Conservation (phyloP, 2,888 invertebrate genomes). For the Palloptera scutellata region DNA sequence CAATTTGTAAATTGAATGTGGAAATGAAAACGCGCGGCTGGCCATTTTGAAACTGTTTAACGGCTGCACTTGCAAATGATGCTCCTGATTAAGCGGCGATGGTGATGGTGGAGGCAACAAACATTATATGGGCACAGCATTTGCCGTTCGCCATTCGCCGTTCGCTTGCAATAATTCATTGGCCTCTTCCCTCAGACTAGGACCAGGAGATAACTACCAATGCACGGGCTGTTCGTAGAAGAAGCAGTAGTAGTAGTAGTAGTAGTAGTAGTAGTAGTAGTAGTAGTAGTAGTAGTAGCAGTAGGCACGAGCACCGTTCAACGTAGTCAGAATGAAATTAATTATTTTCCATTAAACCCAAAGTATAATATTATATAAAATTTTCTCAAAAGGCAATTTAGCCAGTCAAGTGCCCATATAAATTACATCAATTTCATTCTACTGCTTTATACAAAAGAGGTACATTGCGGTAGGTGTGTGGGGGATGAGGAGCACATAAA, state of each 20-base stretch:
- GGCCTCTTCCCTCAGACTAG: conserved; percentile 28
- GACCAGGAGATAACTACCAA: conserved; percentile 15
- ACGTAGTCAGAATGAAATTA: conserved; percentile 63
- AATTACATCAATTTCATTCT: conserved; percentile 64
- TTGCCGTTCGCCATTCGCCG: conserved; percentile 18
- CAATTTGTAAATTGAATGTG: conserved; percentile 30
- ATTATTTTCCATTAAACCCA: conserved; percentile 65
- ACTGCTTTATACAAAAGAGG: conserved; percentile 29
- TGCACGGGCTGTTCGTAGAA: conserved; percentile 20
- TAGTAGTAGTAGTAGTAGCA: no score
- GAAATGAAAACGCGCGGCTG: conserved; percentile 18
- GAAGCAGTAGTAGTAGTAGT: conserved; percentile 18
- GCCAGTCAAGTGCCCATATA: conserved; percentile 66
- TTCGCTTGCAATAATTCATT: conserved; percentile 46
- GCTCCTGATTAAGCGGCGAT: not conserved
- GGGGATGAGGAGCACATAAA: not conserved
- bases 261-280: conserved; percentile 26
- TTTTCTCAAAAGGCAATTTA: conserved; percentile 64
- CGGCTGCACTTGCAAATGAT: conserved; percentile 5
- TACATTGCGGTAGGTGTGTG: conserved; percentile 6
- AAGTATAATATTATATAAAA: conserved; percentile 64
- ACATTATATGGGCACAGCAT: not conserved
- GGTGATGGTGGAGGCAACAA: not conserved
- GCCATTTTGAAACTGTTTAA: conserved; percentile 9
- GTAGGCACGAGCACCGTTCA: conserved; percentile 10